These are phyloP conservation scores for Melanotaenia pygmaea DNA, from an alignment of 2,797 vertebrate genomes.

Conservation along the genomic window DNA sequence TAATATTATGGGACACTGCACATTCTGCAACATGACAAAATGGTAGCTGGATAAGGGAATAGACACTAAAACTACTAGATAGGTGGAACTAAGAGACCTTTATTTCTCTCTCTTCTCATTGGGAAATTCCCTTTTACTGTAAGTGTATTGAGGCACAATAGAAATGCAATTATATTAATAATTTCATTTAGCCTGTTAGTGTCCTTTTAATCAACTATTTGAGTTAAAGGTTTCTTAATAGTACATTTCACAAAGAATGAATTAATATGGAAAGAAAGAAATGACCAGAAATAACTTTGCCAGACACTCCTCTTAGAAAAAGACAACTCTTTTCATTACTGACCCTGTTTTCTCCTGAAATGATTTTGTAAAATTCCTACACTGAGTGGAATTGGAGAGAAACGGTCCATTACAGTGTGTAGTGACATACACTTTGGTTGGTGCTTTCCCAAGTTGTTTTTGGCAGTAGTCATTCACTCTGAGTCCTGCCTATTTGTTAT, in stretches of 20 bases:
- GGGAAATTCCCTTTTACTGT: background rate
- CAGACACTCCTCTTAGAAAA: background rate
- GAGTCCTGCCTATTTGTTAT: constrained; percentile 62
- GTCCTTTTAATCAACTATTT: background rate
- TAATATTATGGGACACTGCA: background rate
- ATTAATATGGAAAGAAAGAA: background rate
- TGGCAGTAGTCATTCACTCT: constrained; percentile 32
- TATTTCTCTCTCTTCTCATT: background rate
- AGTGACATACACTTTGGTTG: constrained; percentile 12
- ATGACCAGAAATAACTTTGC: background rate
- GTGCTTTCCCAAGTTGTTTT: constrained; percentile 55
- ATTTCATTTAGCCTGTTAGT: background rate
- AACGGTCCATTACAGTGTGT: background rate
- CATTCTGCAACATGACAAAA: background rate
- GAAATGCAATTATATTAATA: background rate
- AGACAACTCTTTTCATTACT: background rate
- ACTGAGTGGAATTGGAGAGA: background rate
- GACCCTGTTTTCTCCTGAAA: background rate
- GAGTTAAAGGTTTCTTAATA: background rate
- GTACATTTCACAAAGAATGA: background rate
- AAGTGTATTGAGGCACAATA: background rate
- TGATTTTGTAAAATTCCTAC: background rate
- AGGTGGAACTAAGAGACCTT: background rate
- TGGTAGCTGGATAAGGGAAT: background rate
- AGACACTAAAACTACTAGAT: background rate